Conservation (phyloP, 2,888 invertebrate genomes). For the Pedicia rivosa region DNA sequence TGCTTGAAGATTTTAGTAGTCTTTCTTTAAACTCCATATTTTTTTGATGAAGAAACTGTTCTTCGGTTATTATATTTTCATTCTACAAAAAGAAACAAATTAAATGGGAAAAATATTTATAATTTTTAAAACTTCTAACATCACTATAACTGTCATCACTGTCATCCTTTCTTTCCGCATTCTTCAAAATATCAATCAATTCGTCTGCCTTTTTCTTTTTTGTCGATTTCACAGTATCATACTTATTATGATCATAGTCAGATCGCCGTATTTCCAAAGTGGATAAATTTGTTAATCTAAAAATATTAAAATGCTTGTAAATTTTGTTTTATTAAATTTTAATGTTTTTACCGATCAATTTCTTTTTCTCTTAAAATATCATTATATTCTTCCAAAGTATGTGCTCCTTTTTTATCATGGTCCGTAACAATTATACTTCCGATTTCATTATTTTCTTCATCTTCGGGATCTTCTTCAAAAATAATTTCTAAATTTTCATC, state of each 20-base stretch:
- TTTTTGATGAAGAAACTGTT: slow-evolving; percentile 22
- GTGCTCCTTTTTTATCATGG: no score
- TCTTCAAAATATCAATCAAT: slow-evolving; percentile 10
- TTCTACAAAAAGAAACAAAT: slow-evolving; percentile 14
- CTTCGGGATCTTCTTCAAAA: no score
- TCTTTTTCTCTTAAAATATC: slow-evolving; percentile 14
- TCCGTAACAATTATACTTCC: no score
- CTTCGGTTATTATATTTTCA: slow-evolving; percentile 22
- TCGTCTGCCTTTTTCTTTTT: slow-evolving; percentile 11
- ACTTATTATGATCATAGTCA: slow-evolving; percentile 11
- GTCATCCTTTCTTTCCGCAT: slow-evolving; percentile 12
- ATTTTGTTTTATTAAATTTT: no score
- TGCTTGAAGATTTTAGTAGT: slow-evolving; percentile 20
- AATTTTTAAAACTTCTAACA: slow-evolving; percentile 16
- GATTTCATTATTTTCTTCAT: no score
- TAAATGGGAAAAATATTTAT: slow-evolving; percentile 2
- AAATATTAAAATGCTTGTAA: slow-evolving; percentile 1
- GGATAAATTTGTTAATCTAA: slow-evolving; percentile 1
- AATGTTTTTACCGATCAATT: slow-evolving; percentile 26
- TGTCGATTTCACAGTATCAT: slow-evolving; percentile 11
- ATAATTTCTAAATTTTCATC: no score
- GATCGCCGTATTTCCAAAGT: slow-evolving; percentile 1
- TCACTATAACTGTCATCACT: slow-evolving; percentile 21
- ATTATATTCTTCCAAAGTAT: no score
- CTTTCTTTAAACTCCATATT: slow-evolving; percentile 23